Base-by-base conservation (phyloP, 2,797 vertebrate genomes). In the Dendrocincla tyrannina region DNA sequence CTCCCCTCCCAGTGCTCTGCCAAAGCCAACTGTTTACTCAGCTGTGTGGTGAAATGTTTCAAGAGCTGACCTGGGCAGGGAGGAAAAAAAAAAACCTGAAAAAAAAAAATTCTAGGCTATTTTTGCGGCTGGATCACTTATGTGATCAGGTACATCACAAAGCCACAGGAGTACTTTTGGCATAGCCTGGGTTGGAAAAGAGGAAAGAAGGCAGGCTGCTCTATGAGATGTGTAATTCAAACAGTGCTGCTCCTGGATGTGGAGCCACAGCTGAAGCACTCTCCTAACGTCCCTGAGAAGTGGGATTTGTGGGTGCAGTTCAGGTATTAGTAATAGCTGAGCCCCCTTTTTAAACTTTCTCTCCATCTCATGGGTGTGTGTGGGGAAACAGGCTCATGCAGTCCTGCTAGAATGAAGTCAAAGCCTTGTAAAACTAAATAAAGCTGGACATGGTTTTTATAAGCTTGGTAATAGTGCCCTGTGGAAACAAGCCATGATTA, bases 11-110 rank as follows among this genome's bases (percentile, higher is more conserved):
- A 47, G 13, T 30, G 16, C 66, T 86, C 59, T 69, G 85, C 88
- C 94, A 97, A 95, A 95, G 73, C n/a, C 79, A 91, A 84, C 79
- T 91, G 58, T 95, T 97, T 93, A 72, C 2, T 14, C 91, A 97
- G 95, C 91, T 93, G 85, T 72, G 49, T 80, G 83, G 53, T 68
- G 60, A 92, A 74, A 74, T 7, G 27, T 37, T 79, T 85, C 49
- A 56, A 85, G 66, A 88, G 17, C 14, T 68, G 53, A 88, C 66
- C 53, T 5, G 35, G 55, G 80, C 0, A 1, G 62, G 42, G 25
- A 86, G 30, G 35, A 35, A 35, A 58, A 89, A 66, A 94, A 24
- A 25, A 62, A 95, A 92, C 15, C 4, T 17, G 30, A 70, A 83
- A 87, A 75, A 87, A 75, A 62, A 27, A 27, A 92, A n/a, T 55